Evolutionary conservation across 2,888 invertebrate species (phyloP), one percentile per base, ranked within the genome.

Genomic region (Agonopterix arenella): DNA sequence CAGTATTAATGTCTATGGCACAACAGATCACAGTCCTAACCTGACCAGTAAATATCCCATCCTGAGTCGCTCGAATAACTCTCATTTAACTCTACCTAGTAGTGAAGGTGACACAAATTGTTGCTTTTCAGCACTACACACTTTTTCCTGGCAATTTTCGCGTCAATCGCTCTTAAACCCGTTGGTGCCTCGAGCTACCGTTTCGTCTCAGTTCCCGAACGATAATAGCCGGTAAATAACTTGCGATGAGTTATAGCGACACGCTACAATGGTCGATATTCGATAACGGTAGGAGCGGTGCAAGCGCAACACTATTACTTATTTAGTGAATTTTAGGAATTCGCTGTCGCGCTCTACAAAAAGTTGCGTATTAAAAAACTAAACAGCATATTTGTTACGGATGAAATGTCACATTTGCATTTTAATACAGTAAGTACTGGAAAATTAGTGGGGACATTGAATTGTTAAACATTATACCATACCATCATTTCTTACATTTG

Each of bases 91-190:
- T 40, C 9, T n/a, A n/a, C 40, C 40, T 40, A 9, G 9, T n/a
- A 46, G 51, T 46, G 53, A 50, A 58, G 60, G 66, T 65, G 75
- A 69, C 70, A 68, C 59, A 73, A 74, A 74, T 76, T 75, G 60
- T 65, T 61, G 62, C 57, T 57, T 56, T 47, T 55, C 57, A 59
- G 59, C 61, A 53, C 54, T 60, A 60, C 62, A 57, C 59, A 75
- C 75, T 82, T 80, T 80, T 79, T 61, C 68, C 70, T 59, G 59
- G 69, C 67, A 78, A 80, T 77, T 76, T 77, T 69, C 70, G 59
- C 65, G 74, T 76, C 76, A 70, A 51, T 58, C 59, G 52, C 51
- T 52, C 50, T 38, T 49, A 61, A 49, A 47, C 46, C 56, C 49
- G 63, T 56, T 51, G 46, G 44, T 55, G 75, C 79, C 73, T 47